Percentiles rank a stretch among this genome's conserved stretches.
phyloP scores from a whole-genome alignment of 1,140 invertebrate species.

The Heliconius himera region DNA sequence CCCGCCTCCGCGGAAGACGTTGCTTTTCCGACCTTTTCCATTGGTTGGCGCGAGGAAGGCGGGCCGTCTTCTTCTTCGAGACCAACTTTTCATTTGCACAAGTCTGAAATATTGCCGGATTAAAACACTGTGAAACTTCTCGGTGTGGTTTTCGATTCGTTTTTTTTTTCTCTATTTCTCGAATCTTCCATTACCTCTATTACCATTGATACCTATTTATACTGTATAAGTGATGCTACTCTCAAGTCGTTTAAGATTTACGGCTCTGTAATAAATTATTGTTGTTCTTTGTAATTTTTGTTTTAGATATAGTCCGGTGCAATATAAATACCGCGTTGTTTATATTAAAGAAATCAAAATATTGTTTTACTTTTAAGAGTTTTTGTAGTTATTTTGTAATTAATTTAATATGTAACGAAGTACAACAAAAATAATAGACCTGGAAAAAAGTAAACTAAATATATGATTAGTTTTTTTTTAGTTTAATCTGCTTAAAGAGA shows the following conservation, averaged over 20 bases:
- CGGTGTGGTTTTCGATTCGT: slow-evolving; percentile 66
- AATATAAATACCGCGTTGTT: background rate
- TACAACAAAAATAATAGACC: too few relatives aligned
- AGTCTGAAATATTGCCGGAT: slow-evolving; percentile 76
- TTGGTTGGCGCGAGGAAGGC: slow-evolving; percentile 72
- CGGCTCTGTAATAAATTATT: slow-evolving; percentile 2
- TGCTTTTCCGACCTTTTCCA: slow-evolving; percentile 75
- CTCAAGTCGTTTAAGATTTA: background rate
- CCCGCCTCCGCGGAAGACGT: slow-evolving; percentile 74
- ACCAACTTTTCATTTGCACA: slow-evolving; percentile 80
- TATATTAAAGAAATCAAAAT: background rate
- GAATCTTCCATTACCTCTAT: slow-evolving; percentile 51
- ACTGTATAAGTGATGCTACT: background rate
- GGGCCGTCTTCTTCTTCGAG: slow-evolving; percentile 72
- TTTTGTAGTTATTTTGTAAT: background rate
- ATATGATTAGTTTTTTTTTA: too few relatives aligned
- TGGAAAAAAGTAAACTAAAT: too few relatives aligned
- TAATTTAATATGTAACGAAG: too few relatives aligned
- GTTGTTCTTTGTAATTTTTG: background rate
- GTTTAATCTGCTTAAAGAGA: too few relatives aligned
- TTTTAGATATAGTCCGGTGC: background rate
- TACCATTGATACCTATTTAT: slow-evolving; percentile 25
- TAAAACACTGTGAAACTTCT: slow-evolving; percentile 72
- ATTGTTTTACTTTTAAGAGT: background rate
- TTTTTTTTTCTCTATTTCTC: slow-evolving; percentile 53